Percentiles rank a stretch among this genome's conserved stretches.
phyloP scores from a whole-genome alignment of 2,888 invertebrate species.

The Nymphalis c-album region DNA sequence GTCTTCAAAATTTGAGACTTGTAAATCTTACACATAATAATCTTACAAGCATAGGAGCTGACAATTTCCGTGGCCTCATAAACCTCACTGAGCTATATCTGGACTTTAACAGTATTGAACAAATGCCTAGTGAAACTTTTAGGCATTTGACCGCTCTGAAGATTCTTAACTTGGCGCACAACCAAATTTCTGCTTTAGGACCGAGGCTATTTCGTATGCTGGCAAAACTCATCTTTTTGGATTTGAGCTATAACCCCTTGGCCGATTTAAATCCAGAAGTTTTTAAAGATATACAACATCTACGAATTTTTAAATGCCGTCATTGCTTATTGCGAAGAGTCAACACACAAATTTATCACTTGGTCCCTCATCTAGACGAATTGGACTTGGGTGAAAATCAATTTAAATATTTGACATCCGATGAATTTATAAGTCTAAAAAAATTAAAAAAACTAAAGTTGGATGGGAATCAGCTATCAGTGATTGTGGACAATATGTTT shows the following conservation, averaged over 20 bases:
- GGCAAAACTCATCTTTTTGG: conserved; percentile 85
- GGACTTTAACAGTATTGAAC: conserved; percentile 87
- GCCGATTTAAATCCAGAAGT: conserved; percentile 89
- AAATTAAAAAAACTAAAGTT: conserved; percentile 84
- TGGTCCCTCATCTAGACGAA: conserved; percentile 86
- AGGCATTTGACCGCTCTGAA: conserved; percentile 86
- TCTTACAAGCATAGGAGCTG: conserved; percentile 84
- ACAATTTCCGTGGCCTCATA: conserved; percentile 89
- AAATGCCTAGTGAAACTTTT: conserved; percentile 89
- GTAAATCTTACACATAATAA: conserved; percentile 88
- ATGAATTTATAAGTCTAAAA: conserved; percentile 86
- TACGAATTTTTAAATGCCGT: conserved; percentile 87
- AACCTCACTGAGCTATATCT: conserved; percentile 87
- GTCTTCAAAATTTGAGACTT: conserved; percentile 82
- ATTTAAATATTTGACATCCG: conserved; percentile 87
- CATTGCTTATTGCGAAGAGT: conserved; percentile 86
- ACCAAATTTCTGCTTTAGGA: conserved; percentile 85
- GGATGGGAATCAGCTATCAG: conserved; percentile 89
- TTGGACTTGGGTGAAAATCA: conserved; percentile 89
- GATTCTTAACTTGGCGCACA: conserved; percentile 84
- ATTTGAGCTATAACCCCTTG: conserved; percentile 88
- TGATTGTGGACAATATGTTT: conserved; percentile 87
- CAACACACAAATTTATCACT: conserved; percentile 89
- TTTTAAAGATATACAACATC: conserved; percentile 88
- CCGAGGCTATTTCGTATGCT: conserved; percentile 88